Evolutionary conservation across 2,888 invertebrate genomes (phyloP), one percentile per base, ranked within the genome.

Genomic region (Agriopis aurantiaria): DNA sequence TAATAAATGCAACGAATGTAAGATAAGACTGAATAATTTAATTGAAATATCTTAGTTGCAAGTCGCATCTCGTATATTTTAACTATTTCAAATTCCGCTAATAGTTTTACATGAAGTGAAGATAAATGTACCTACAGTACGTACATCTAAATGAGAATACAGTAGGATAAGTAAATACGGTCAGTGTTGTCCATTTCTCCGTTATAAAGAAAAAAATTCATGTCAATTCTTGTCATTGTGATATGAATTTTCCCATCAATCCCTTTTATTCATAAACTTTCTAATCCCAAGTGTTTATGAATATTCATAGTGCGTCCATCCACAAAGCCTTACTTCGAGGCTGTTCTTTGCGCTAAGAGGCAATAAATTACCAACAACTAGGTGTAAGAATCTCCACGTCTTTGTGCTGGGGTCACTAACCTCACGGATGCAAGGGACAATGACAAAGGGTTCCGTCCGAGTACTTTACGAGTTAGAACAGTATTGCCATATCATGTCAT

Each of bases 361-460:
- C 76, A 82, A 88, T 89, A 89, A 85, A 87, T 85, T 85, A 85
- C 82, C 78, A 78, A 76, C 78, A 82, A 85, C 83, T 77, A 85
- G 85, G 86, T 87, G 87, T 84, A 82, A 82, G 84, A 83, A 84
- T 85, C 85, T 82, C 79, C 79, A 79, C 77, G 78, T 78, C 82
- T 77, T 75, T 76, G 78, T 77, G 72, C 76, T 58, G 71, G 76
- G 91, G 86, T 88, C 90, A 78, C 71, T 81, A 88, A 87, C 84
- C 89, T 79, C 77, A 86, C 85, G 86, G 85, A 85, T 85, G 87
- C 81, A 78, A 87, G 86, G 85, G 87, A 88, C 90, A 87, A 85
- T 72, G 70, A 62, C 52, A 68, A 62, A 71, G 73, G 71, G 78
- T 48, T 45, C 48, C 53, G n/a, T 45, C 48, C 53, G n/a, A 53